These are phyloP conservation scores for Tanytarsus gracilentus DNA, from an alignment of 2,888 invertebrate genomes.

Conservation along the genomic window DNA sequence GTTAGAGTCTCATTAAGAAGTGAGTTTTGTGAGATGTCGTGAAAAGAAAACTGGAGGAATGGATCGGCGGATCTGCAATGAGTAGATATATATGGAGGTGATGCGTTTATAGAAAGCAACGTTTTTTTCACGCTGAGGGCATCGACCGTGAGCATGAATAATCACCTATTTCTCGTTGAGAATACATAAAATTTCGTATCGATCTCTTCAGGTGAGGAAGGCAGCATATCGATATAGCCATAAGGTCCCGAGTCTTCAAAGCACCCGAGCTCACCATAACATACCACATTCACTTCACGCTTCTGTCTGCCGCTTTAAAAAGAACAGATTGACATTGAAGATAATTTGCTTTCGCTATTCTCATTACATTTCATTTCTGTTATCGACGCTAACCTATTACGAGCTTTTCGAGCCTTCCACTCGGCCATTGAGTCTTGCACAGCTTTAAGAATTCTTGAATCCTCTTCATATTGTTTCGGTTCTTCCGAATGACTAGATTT, in stretches of 20 bases:
- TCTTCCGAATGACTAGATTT: slow-evolving; percentile 19
- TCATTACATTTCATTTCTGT: too few relatives aligned
- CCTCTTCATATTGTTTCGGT: slow-evolving; percentile 35
- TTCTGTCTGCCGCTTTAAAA: slow-evolving; percentile 49
- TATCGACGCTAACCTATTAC: slow-evolving; percentile 45
- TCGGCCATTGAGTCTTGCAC: slow-evolving; percentile 63
- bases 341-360: not conserved
- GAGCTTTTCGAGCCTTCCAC: slow-evolving; percentile 53
- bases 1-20: slow-evolving; percentile 22
- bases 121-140: too few relatives aligned
- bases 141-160: too few relatives aligned
- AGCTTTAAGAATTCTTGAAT: slow-evolving; percentile 61
- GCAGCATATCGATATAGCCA: slow-evolving; percentile 81
- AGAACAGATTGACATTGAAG: not conserved
- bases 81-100: slow-evolving; percentile 5
- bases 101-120: too few relatives aligned
- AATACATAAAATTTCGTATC: slow-evolving; percentile 74
- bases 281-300: slow-evolving; percentile 70
- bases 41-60: slow-evolving; percentile 60
- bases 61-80: slow-evolving; percentile 52
- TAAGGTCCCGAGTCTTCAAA: slow-evolving; percentile 86
- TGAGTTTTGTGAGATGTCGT: slow-evolving; percentile 62
- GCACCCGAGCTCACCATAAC: slow-evolving; percentile 84
- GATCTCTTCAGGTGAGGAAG: slow-evolving; percentile 76
- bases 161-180: slow-evolving; percentile 56